Conservation (phyloP, 1,140 invertebrate species). For the Aphaenogaster rudis region DNA sequence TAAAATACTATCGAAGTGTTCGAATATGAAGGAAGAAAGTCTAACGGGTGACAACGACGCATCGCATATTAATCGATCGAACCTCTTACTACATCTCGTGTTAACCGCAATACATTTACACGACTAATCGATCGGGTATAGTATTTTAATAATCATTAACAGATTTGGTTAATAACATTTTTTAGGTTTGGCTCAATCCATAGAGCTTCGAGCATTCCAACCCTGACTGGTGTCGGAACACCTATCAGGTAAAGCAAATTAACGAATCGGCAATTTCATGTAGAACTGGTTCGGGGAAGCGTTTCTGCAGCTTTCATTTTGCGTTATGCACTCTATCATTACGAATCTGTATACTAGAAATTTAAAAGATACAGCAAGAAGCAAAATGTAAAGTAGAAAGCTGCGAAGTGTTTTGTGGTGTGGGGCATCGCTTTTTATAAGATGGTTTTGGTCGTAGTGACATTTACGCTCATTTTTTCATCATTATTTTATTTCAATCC, state of each 20-base stretch:
- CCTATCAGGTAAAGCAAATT: conserved; percentile 91
- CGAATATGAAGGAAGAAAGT: not conserved
- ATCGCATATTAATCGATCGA: conserved; percentile 32
- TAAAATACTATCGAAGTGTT: not conserved
- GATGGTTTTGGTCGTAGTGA: conserved; percentile 27
- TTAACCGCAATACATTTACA: conserved; percentile 47
- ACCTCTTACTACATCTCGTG: conserved; percentile 10
- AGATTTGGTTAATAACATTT: conserved; percentile 79
- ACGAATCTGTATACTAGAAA: not conserved
- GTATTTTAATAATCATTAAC: conserved; percentile 75
- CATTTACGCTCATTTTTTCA: conserved; percentile 19
- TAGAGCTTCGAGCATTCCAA: conserved; percentile 95
- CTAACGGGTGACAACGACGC: not conserved
- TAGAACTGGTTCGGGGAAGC: conserved; percentile 17
- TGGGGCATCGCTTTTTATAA: not conserved
- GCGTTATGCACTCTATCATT: not conserved
- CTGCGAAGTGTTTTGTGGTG: conserved; percentile 15
- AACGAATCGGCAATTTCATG: conserved; percentile 66
- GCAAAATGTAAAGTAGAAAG: conserved; percentile 26
- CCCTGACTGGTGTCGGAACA: conserved; percentile 91
- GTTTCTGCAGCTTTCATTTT: conserved; percentile 39
- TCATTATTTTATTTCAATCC: not conserved
- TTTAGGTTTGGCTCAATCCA: conserved; percentile 90
- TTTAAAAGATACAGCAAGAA: not conserved
- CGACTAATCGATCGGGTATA: conserved; percentile 53